Evolutionary conservation across 2,113 vertebrate genomes (phyloP).

Genomic region (Cinclus mexicanus): DNA sequence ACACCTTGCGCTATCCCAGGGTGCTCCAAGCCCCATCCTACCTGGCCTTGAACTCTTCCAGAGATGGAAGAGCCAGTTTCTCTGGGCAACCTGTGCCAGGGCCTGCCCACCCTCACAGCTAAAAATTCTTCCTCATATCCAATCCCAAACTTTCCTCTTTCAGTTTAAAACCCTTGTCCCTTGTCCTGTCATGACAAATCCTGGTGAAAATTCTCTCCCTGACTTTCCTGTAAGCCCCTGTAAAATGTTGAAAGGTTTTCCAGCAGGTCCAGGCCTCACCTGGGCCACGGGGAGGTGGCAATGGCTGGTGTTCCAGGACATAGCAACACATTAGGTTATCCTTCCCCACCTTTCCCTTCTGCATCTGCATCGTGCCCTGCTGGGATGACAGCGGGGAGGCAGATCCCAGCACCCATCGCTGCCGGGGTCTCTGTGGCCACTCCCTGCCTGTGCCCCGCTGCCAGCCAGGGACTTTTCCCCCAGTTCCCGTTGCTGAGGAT

Average conservation of each 20-base stretch:
- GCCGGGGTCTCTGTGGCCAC: fast-evolving
- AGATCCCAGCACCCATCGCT: fast-evolving
- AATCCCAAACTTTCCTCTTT: background rate
- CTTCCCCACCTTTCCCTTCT: background rate
- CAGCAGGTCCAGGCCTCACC: background rate
- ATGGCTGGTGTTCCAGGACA: background rate
- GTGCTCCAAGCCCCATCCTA: fast-evolving
- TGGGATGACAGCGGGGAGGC: background rate
- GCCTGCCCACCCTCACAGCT: fast-evolving
- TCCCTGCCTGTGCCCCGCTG: fast-evolving
- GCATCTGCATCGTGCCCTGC: fast-evolving
- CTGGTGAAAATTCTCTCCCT: background rate
- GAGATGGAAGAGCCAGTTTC: background rate
- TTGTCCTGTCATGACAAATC: background rate
- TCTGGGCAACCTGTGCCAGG: background rate
- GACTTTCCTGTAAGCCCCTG: background rate
- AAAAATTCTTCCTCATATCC: background rate
- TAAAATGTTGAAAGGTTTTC: background rate
- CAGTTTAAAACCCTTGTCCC: background rate
- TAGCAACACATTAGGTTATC: background rate
- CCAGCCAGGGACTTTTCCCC: background rate
- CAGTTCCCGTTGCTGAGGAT: background rate
- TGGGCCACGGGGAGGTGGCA: background rate
- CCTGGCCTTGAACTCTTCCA: background rate
- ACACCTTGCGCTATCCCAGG: background rate